Base-by-base conservation (phyloP, 1,140 invertebrate genomes). In the Helicoverpa zea region DNA sequence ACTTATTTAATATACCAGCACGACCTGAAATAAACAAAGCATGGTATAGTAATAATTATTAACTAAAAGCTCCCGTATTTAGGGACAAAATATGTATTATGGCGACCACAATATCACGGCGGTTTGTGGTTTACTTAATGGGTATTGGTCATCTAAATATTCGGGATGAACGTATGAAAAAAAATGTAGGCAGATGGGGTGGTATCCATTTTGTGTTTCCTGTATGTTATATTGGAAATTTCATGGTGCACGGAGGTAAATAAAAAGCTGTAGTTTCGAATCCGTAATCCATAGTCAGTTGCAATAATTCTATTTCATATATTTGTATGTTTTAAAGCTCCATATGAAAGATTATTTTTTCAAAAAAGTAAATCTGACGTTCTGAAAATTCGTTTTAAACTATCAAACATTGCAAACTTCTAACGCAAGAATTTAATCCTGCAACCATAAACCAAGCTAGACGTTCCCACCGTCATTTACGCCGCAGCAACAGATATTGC, bases 61-160 rank as follows among this genome's bases (percentile, higher is more conserved):
- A 73, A 73, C 58, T 73, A 43, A 73, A 43, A 73, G n/a, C 52
- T n/a, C 16, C 16, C 7, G 14, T 43, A 73, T 73, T 73, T 58
- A 58, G 47, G 7, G 54, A 54, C 54, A 43, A 43, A 73, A 58
- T 73, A 58, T 52, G 64, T 58, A 73, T 72, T 30, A 54, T 29
- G 23, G 30, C 11, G 12, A 73, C 70, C 70, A 51, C 70, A 73
- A 11, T 43, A 58, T 58, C 43, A n/a, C 18, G 11, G 13, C n/a
- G 30, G 9, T 58, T 58, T 73, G 70, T 16, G 70, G 70, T 73
- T 13, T 5, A 43, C 29, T 43, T n/a, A 72, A 54, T 72, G n/a
- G 43, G 49, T 54, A 68, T 23, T 68, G 64, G 47, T 43, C 23
- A 30, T 49, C 43, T 51, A 68, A 68, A 68, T 70, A 29, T 51